A percentile compares a stretch with the other conserved stretches of the same genome.
Conservation (phyloP, 2,888 invertebrate genomes). For the Flexamia atlantica region DNA sequence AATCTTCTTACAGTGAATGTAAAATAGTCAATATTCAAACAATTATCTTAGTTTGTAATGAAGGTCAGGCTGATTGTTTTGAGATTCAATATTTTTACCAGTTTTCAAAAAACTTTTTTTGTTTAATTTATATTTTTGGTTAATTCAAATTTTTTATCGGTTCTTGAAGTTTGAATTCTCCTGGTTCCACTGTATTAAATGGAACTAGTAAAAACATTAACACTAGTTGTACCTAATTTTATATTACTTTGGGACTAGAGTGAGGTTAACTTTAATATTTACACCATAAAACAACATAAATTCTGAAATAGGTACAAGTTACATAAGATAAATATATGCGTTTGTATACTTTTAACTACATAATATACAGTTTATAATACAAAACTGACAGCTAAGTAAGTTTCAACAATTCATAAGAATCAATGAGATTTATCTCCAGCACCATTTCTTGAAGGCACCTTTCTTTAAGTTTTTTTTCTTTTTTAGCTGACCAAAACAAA, state of each 20-base stretch:
- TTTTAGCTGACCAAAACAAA: background rate
- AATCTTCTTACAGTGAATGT: too few species aligned
- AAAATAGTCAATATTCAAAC: too few species aligned
- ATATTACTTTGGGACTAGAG: slow-evolving; percentile 18
- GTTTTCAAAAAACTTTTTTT: background rate
- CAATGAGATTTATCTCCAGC: background rate
- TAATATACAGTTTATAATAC: slow-evolving; percentile 24
- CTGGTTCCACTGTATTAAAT: too few species aligned
- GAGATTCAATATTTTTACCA: background rate
- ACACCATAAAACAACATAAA: background rate
- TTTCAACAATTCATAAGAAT: background rate
- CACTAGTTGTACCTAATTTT: background rate
- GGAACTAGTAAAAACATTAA: background rate
- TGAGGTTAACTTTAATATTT: slow-evolving; percentile 1
- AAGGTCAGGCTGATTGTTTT: background rate
- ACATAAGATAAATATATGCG: background rate
- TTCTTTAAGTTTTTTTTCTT: background rate
- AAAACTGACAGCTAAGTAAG: background rate
- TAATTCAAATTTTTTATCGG: too few species aligned
- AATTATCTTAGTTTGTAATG: too few species aligned
- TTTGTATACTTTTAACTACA: too few species aligned
- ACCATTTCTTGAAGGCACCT: slow-evolving; percentile 8
- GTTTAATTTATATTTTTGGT: background rate
- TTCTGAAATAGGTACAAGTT: slow-evolving; percentile 12
- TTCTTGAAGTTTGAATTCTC: too few species aligned